Conservation (phyloP, 1,140 invertebrate species). For the Stenopsyche tienmushanensis region DNA sequence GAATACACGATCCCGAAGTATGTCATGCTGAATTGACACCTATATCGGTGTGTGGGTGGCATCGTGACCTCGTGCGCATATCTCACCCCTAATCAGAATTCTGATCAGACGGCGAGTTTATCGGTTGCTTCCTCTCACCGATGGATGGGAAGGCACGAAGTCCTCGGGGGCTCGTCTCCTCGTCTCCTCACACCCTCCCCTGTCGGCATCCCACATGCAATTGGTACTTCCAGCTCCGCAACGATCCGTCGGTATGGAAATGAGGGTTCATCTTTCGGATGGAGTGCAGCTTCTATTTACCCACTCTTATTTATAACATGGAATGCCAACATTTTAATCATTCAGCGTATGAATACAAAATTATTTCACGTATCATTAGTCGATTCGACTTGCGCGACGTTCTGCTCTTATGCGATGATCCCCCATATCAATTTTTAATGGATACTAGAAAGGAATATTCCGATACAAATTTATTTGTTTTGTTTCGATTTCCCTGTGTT, state of each 20-base stretch:
- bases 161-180: background rate
- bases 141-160: background rate
- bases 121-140: slow-evolving; percentile 14
- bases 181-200: background rate
- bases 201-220: slow-evolving; percentile 11
- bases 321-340: background rate
- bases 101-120: slow-evolving; percentile 36
- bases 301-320: background rate
- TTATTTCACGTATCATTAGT: too few relatives aligned
- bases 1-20: background rate
- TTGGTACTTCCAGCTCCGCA: slow-evolving; percentile 22
- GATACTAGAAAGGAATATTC: too few relatives aligned
- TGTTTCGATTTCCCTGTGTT: too few relatives aligned
- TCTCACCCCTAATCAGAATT: slow-evolving; percentile 33
- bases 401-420: too few relatives aligned
- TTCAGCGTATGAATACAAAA: too few relatives aligned
- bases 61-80: slow-evolving; percentile 10
- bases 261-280: slow-evolving; percentile 25
- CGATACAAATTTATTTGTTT: too few relatives aligned
- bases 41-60: slow-evolving; percentile 4
- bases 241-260: slow-evolving; percentile 24
- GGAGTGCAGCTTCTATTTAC: background rate
- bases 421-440: too few relatives aligned
- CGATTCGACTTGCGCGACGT: too few relatives aligned
- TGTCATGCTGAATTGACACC: background rate